phyloP scores from a whole-genome alignment of 2,888 invertebrate species.

The Ecliptopera silaceata region DNA sequence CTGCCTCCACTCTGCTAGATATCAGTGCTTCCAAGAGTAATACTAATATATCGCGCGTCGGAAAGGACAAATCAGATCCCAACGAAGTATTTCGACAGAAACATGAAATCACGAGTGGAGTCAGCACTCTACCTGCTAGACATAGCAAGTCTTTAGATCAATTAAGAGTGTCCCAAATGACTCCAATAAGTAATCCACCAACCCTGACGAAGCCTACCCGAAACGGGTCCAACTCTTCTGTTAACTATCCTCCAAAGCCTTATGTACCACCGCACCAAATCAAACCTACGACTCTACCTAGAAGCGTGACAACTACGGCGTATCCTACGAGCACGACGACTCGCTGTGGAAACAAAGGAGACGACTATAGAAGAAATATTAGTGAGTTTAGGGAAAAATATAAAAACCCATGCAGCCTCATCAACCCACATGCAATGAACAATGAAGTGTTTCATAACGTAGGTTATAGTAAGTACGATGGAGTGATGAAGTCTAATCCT shows the following conservation, averaged over 20 bases:
- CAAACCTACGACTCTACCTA: constrained; percentile 77
- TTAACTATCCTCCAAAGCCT: constrained; percentile 76
- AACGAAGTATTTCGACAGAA: constrained; percentile 65
- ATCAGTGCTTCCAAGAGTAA: constrained; percentile 64
- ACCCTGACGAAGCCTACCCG: constrained; percentile 61
- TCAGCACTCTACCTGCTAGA: constrained; percentile 85
- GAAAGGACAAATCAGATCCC: constrained; percentile 59
- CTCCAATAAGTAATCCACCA: constrained; percentile 60
- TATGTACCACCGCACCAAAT: constrained; percentile 69
- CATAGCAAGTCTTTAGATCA: constrained; percentile 94
- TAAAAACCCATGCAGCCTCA: constrained; percentile 79
- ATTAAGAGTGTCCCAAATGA: constrained; percentile 82
- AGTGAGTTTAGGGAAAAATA: constrained; percentile 85
- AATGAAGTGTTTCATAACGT: constrained; percentile 76
- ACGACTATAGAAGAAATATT: constrained; percentile 84
- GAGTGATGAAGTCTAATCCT: constrained; percentile 66
- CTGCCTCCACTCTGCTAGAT: constrained; percentile 83
- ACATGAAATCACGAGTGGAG: constrained; percentile 73
- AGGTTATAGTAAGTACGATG: constrained; percentile 73
- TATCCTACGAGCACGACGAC: constrained; percentile 75
- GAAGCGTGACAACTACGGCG: constrained; percentile 75
- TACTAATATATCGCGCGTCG: constrained; percentile 53
- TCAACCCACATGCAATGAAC: constrained; percentile 60
- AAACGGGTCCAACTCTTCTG: constrained; percentile 70
- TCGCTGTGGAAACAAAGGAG: constrained; percentile 71